phyloP scores from a whole-genome alignment of 1,140 invertebrate genomes.

The Nylanderia fulva region DNA sequence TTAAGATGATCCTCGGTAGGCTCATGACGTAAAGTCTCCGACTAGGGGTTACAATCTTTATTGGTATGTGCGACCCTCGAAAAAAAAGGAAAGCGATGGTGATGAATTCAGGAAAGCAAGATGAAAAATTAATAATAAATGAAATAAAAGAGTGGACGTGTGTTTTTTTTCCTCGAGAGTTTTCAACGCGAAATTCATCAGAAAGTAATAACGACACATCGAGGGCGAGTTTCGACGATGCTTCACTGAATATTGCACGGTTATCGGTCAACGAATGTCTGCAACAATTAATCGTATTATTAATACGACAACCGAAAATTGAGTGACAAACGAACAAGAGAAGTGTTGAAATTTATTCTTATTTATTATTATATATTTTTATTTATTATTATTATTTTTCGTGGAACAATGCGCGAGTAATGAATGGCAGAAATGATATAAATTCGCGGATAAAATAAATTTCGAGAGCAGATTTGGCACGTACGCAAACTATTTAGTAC shows the following conservation, averaged over 20 bases:
- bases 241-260: neutral
- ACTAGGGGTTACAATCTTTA: constrained; percentile 32
- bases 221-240: neutral
- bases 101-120: constrained; percentile 4
- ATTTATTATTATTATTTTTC: neutral
- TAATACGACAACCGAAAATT: neutral
- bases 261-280: neutral
- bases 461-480: neutral
- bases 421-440: constrained; percentile 12
- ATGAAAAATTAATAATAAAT: constrained; percentile 55
- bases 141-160: neutral
- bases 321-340: neutral
- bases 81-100: neutral
- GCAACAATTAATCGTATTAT: neutral
- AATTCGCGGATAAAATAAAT: constrained; percentile 9
- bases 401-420: neutral
- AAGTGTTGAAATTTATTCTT: too few species aligned
- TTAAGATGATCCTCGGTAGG: constrained; percentile 15
- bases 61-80: constrained; percentile 8
- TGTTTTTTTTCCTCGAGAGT: neutral
- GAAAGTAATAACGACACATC: constrained; percentile 6
- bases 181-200: neutral
- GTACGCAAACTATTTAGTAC: constrained; percentile 1
- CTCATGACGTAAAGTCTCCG: constrained; percentile 30
- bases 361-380: too few species aligned